Evolutionary conservation across 2,888 invertebrate genomes (phyloP), one percentile per base, ranked within the genome.

Genomic region (Drosophila prolongata): DNA sequence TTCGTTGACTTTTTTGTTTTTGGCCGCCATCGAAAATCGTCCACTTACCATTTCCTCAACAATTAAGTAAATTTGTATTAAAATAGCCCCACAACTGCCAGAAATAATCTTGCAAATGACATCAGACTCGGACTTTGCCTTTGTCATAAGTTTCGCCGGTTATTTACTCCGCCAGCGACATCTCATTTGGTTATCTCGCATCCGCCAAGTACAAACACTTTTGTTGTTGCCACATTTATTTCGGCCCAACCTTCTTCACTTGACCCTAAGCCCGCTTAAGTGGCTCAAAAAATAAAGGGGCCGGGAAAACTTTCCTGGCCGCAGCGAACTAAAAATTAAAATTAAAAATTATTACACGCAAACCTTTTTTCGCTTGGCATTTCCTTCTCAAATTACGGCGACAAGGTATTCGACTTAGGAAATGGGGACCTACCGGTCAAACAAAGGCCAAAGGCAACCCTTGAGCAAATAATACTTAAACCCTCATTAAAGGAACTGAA

Each of bases 381-480:
- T 72, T 54, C 44, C 52, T 53, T 44, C 46, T 57, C 54, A 79
- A 82, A 73, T 79, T 73, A 81, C 66, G 68, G 65, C 61, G 64
- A 62, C 79, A 81, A 81, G 85, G 87, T 78, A 78, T 67, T 52
- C 65, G 62, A 55, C 54, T 66, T 54, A 66, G 68, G 40, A 27
- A 49, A 60, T 60, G 55, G 38, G 44, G 71, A 69, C 57, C 57
- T 19, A 24, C 52, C 42, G 16, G 77, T 84, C 73, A 78, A 80
- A 86, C 84, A 88, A 86, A 87, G 67, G 78, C 77, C 88, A 73
- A 68, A 75, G 80, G 80, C 80, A 80, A 88, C 89, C 84, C 87
- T 84, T 75, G 78, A 75, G 79, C 87, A 85, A 89, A 85, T 85
- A 80, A 87, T 85, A 84, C 87, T 85, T 87, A 85, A 85, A 87